Evolutionary conservation across 2,113 vertebrate genomes (phyloP), one percentile per base, ranked within the genome.

Genomic region (Peromyscus maniculatus): DNA sequence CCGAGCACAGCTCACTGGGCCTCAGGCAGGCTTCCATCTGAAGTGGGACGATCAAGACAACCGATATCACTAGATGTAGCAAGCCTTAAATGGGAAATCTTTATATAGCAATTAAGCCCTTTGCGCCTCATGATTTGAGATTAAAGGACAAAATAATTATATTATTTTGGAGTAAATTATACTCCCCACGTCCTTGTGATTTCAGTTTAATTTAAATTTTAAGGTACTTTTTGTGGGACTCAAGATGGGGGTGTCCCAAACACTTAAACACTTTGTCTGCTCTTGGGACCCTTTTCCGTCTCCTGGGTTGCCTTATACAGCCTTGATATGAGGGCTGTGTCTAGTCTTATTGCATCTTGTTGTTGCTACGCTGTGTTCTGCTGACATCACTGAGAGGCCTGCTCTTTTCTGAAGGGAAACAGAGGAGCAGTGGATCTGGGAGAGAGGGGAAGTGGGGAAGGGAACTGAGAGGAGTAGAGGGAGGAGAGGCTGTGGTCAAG

Each of bases 111-210:
- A 66, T 7, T 82, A 22, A 95, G 8, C 22, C 52, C 89, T 5
- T 9, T 80, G 26, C 79, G 80, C 0, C 1, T 92, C 24, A 62
- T 17, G n/a, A 89, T n/a, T 64, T 80, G 89, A 92, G 62, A 24
- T 77, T 69, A 97, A 96, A 49, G 10, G 89, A 78, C 10, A 91
- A 71, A 84, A 19, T 74, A 26, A 77, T 78, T 59, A 62, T 7
- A 84, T 74, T 69, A 67, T 55, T 89, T 95, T 52, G 57, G 8
- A 78, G 69, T 43, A 94, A 93, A 88, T 93, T 28, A 49, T 72
- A 77, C 46, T 94, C 21, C 21, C 7, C 49, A 17, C 74, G 86
- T 17, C 10, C 5, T 7, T 84, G 4, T 87, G 39, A 5, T 75
- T 96, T 96, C 64, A 72, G 2, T 92, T 71, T 79, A 69, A 90